phyloP scores from a whole-genome alignment of 2,888 invertebrate species.

The Tortrix viridana region DNA sequence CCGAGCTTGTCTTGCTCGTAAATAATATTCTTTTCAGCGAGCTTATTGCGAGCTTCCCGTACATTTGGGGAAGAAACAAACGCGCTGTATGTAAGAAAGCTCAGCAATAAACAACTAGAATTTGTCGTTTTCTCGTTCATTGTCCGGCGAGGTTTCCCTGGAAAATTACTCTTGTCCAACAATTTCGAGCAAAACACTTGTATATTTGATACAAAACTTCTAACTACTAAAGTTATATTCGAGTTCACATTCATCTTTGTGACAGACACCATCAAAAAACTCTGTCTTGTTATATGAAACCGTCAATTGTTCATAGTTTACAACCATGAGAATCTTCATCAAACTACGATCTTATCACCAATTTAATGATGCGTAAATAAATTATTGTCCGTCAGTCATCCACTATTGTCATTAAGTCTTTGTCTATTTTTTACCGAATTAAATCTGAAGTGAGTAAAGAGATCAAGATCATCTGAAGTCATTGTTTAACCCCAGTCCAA shows the following conservation, averaged over 20 bases:
- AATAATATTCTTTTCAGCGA: constrained; percentile 80
- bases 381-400: constrained; percentile 62
- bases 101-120: constrained; percentile 58
- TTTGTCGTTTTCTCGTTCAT: constrained; percentile 62
- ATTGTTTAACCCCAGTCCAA: constrained; percentile 67
- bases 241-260: constrained; percentile 7
- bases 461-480: constrained; percentile 61
- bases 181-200: neutral
- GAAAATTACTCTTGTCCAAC: constrained; percentile 56
- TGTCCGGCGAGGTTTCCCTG: constrained; percentile 70
- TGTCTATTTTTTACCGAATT: constrained; percentile 54
- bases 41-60: constrained; percentile 68
- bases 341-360: constrained; percentile 64
- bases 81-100: constrained; percentile 61
- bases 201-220: constrained; percentile 1
- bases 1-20: constrained; percentile 68
- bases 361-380: constrained; percentile 74
- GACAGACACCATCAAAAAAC: constrained; percentile 10
- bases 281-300: constrained; percentile 4
- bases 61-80: constrained; percentile 66
- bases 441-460: constrained; percentile 50
- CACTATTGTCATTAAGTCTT: constrained; percentile 49
- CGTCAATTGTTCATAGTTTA: constrained; percentile 23
- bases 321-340: constrained; percentile 45
- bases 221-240: neutral